These are phyloP conservation scores for Muscicapa comitata DNA, from an alignment of 2,797 vertebrate species.

Conservation along the genomic window DNA sequence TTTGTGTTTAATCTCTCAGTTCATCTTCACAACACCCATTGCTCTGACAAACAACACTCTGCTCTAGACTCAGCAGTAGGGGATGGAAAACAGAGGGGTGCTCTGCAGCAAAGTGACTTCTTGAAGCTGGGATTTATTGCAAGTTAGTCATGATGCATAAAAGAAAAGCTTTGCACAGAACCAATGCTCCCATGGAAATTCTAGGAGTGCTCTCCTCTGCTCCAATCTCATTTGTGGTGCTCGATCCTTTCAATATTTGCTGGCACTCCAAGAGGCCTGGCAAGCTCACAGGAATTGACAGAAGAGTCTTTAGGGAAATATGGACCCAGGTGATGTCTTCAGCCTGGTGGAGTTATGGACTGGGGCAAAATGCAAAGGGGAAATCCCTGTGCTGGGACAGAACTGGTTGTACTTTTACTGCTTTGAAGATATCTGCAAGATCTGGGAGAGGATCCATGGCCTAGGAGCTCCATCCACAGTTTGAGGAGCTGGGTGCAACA, in stretches of 20 bases:
- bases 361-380: neutral
- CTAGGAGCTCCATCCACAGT: neutral
- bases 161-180: neutral
- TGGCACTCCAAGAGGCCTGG: neutral
- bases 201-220: neutral
- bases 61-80: neutral
- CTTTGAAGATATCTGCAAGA: neutral
- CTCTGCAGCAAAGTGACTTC: neutral
- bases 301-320: neutral
- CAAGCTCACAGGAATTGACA: neutral
- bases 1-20: neutral
- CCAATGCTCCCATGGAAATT: neutral
- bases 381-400: neutral
- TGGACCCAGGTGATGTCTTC: neutral
- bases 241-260: neutral
- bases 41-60: neutral
- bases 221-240: neutral
- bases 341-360: neutral
- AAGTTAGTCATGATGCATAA: neutral
- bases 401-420: neutral
- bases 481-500: neutral
- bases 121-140: neutral
- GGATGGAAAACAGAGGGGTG: neutral
- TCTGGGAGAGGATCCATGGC: neutral
- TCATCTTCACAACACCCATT: neutral